Conservation (phyloP, 2,888 invertebrate genomes). For the Autographa pulchrina region DNA sequence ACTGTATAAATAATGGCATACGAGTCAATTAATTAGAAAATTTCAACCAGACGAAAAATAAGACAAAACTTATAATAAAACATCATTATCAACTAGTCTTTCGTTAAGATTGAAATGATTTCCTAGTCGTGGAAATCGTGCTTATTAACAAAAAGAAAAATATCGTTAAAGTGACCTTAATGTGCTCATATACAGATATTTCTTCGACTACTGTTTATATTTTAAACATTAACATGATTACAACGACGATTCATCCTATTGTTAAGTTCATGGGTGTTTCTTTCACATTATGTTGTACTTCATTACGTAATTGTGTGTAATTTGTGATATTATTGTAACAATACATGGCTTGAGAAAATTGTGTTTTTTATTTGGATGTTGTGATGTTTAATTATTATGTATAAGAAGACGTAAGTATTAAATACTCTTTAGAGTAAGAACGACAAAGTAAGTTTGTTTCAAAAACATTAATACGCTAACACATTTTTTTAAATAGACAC, state of each 20-base stretch:
- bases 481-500: constrained; percentile 48
- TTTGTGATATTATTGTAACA: constrained; percentile 44
- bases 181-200: constrained; percentile 53
- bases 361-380: constrained; percentile 25
- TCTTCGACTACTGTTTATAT: constrained; percentile 20
- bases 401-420: not conserved
- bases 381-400: constrained; percentile 1
- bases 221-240: constrained; percentile 27
- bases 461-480: constrained; percentile 46
- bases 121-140: constrained; percentile 25
- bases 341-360: constrained; percentile 25
- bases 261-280: constrained; percentile 25
- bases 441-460: constrained; percentile 35
- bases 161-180: constrained; percentile 37
- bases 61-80: constrained; percentile 46
- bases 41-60: constrained; percentile 46
- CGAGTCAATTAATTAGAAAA: constrained; percentile 47
- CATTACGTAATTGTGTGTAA: constrained; percentile 21
- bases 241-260: constrained; percentile 21
- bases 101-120: constrained; percentile 43
- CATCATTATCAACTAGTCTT: constrained; percentile 45
- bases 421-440: constrained; percentile 31
- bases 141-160: constrained; percentile 32
- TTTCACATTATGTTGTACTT: constrained; percentile 33
- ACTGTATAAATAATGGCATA: constrained; percentile 69